Percentiles rank a stretch among this genome's conserved stretches.
Evolutionary conservation across 2,888 invertebrate genomes (phyloP).

Genomic region (Agriopis marginaria): DNA sequence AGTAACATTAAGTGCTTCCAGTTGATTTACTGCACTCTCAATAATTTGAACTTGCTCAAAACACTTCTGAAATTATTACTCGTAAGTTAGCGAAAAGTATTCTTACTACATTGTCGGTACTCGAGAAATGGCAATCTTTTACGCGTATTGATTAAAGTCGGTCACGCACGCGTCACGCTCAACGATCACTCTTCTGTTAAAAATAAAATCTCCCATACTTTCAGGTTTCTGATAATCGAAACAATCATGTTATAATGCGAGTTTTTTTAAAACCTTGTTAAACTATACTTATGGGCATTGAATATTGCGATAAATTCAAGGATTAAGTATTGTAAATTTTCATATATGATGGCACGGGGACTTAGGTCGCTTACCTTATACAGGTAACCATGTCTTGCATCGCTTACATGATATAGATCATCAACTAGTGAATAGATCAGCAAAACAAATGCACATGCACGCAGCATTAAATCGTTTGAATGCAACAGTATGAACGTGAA

Average conservation of each 20-base stretch:
- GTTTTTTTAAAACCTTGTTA: too few species aligned
- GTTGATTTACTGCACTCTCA: slow-evolving; percentile 41
- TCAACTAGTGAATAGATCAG: background rate
- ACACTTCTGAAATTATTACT: slow-evolving; percentile 23
- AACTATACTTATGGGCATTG: too few species aligned
- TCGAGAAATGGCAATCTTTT: slow-evolving; percentile 11
- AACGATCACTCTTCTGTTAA: background rate
- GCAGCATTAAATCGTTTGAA: slow-evolving; percentile 27
- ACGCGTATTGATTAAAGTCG: background rate
- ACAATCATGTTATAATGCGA: background rate
- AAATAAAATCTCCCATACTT: background rate
- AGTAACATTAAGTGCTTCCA: slow-evolving; percentile 35
- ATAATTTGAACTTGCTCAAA: slow-evolving; percentile 44
- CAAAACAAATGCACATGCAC: slow-evolving; percentile 19
- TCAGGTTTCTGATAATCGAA: background rate
- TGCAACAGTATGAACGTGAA: slow-evolving; percentile 37
- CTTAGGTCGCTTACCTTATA: background rate
- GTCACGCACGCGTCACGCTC: background rate
- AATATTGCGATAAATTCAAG: too few species aligned
- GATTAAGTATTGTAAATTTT: background rate
- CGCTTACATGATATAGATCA: slow-evolving; percentile 2
- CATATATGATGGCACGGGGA: background rate
- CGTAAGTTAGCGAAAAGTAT: slow-evolving; percentile 6
- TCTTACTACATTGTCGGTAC: background rate
- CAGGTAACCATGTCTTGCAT: background rate